Conservation (phyloP, 2,888 invertebrate species). For the Ormyrus pomaceus region DNA sequence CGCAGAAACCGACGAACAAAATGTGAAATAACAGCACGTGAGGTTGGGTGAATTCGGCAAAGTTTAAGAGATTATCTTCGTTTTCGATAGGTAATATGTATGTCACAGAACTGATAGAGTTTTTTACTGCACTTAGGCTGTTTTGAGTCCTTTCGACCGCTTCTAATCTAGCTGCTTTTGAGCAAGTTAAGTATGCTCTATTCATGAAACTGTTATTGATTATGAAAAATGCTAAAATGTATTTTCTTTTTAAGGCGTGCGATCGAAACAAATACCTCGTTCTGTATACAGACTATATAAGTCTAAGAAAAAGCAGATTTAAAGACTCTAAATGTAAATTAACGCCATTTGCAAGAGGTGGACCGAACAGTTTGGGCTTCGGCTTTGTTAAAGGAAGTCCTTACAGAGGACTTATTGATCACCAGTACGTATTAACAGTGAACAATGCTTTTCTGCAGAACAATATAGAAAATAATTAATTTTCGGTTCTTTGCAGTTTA, state of each 20-base stretch:
- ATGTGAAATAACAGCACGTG: no score
- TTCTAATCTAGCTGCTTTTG: no score
- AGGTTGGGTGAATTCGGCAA: no score
- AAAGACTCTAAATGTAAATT: slow-evolving; percentile 19
- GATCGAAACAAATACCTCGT: not conserved
- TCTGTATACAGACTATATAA: slow-evolving; percentile 20
- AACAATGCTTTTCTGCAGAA: no score
- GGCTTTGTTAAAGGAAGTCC: slow-evolving; percentile 43
- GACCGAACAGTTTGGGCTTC: slow-evolving; percentile 21
- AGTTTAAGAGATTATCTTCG: no score
- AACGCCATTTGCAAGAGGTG: slow-evolving; percentile 23
- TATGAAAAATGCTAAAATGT: not conserved
- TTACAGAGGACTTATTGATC: slow-evolving; percentile 42
- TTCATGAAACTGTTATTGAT: not conserved
- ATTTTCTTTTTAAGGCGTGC: slow-evolving; percentile 22
- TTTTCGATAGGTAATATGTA: no score
- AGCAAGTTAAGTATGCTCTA: not conserved
- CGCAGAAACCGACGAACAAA: no score
- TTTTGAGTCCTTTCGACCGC: no score
- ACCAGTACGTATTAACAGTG: slow-evolving; percentile 29
- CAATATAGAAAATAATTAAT: not conserved
- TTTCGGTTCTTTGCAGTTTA: slow-evolving; percentile 12
- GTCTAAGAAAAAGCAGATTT: not conserved
- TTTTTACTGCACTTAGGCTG: no score
- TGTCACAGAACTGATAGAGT: no score